These are phyloP conservation scores for Heliconius nattereri DNA, from an alignment of 1,140 invertebrate species.

Conservation along the genomic window DNA sequence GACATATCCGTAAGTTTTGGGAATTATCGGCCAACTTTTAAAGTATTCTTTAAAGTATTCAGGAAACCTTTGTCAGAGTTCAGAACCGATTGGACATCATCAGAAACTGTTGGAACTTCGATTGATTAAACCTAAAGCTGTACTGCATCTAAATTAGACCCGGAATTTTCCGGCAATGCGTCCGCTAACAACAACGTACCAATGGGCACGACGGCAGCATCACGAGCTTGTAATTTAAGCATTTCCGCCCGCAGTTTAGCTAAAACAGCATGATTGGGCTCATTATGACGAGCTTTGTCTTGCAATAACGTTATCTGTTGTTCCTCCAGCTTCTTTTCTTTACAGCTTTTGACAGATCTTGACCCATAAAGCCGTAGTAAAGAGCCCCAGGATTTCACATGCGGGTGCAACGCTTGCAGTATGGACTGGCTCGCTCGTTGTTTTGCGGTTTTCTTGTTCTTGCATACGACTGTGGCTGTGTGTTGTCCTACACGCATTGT, in stretches of 20 bases:
- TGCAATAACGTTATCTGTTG: slow-evolving; percentile 96
- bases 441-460: slow-evolving; percentile 98
- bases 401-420: slow-evolving; percentile 93
- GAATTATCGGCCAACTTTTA: too few species aligned
- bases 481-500: slow-evolving; percentile 97
- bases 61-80: too few species aligned
- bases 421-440: slow-evolving; percentile 98
- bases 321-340: slow-evolving; percentile 96
- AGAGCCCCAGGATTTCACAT: slow-evolving; percentile 97
- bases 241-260: slow-evolving; percentile 95
- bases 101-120: too few species aligned
- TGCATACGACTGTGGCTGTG: slow-evolving; percentile 92
- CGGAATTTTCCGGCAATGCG: slow-evolving; percentile 83
- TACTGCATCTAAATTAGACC: slow-evolving; percentile 58
- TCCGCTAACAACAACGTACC: slow-evolving; percentile 86
- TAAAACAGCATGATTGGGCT: slow-evolving; percentile 96
- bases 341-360: slow-evolving; percentile 94
- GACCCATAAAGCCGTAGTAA: slow-evolving; percentile 96
- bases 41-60: too few species aligned
- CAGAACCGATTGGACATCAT: too few species aligned
- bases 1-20: too few species aligned
- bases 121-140: not conserved
- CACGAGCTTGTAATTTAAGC: slow-evolving; percentile 87
- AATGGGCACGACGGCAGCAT: slow-evolving; percentile 86
- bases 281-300: slow-evolving; percentile 93